Percentiles rank a stretch among this genome's conserved stretches.
Evolutionary conservation across 2,113 vertebrate genomes (phyloP).

Genomic region (Protobothrops flavoviridis): DNA sequence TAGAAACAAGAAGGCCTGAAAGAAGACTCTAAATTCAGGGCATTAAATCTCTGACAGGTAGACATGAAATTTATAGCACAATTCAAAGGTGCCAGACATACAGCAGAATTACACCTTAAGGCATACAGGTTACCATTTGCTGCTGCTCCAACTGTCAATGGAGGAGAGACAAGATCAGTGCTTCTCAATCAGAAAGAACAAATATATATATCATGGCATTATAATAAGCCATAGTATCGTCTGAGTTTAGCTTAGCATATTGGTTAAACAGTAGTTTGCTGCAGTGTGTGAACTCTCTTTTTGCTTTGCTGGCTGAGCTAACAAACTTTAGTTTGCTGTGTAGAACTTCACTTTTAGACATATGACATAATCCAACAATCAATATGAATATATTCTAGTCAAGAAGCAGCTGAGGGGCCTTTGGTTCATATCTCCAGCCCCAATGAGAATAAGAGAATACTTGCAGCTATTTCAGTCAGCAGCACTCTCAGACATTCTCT

Average conservation of each 20-base stretch:
- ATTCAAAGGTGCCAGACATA: slow-evolving; percentile 10
- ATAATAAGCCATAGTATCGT: background rate
- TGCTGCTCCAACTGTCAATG: background rate
- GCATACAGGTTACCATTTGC: background rate
- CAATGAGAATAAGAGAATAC: background rate
- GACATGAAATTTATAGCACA: slow-evolving; percentile 19
- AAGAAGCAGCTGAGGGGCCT: background rate
- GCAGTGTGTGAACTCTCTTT: background rate
- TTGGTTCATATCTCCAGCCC: background rate
- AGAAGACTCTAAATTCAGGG: slow-evolving; percentile 9
- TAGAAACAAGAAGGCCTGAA: slow-evolving; percentile 34
- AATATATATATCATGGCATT: background rate
- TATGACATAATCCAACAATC: background rate
- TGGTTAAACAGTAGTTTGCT: background rate
- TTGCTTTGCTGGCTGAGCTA: background rate
- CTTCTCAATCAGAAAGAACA: background rate
- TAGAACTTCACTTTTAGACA: background rate
- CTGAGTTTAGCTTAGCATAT: background rate
- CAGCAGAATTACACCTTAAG: slow-evolving; percentile 13
- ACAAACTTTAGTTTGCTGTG: background rate
- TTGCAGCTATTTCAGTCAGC: background rate
- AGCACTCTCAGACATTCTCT: background rate
- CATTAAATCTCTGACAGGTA: slow-evolving; percentile 22
- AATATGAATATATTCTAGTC: background rate
- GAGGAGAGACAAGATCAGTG: background rate